A percentile compares a stretch with the other conserved stretches of the same genome.
Evolutionary conservation across 2,113 vertebrate genomes (phyloP).

Genomic region (Peromyscus leucopus): DNA sequence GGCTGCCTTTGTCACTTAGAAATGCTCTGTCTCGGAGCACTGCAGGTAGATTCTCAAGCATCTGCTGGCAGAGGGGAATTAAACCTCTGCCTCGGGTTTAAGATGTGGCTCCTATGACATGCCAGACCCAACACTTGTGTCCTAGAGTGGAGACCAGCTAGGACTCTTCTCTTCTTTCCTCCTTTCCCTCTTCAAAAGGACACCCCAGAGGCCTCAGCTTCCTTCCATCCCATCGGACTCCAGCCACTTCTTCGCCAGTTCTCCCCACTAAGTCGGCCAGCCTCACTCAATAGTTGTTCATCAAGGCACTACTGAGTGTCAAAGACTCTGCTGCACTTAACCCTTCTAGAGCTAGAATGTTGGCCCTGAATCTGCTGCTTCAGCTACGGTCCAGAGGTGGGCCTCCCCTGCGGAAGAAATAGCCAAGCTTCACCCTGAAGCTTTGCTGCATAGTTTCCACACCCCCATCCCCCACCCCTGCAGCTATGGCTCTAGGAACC

Average conservation of each 20-base stretch:
- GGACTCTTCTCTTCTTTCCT: not conserved
- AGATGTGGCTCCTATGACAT: not conserved
- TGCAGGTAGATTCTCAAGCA: not conserved
- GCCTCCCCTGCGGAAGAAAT: not conserved
- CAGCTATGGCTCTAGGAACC: not conserved
- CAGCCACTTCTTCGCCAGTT: not conserved
- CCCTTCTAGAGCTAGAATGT: not conserved
- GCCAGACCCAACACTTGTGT: rapidly evolving
- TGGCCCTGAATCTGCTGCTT: not conserved
- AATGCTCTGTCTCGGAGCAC: not conserved
- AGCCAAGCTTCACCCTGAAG: not conserved
- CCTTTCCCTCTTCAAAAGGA: not conserved
- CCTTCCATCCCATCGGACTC: not conserved
- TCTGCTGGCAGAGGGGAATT: not conserved
- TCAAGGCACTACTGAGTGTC: rapidly evolving
- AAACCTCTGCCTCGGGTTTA: not conserved
- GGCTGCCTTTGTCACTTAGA: not conserved
- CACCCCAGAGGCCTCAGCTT: not conserved
- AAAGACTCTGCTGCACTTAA: no score
- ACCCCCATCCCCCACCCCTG: no score
- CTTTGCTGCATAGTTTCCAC: not conserved
- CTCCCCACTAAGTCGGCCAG: not conserved
- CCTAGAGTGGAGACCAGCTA: rapidly evolving
- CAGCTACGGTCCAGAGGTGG: not conserved
- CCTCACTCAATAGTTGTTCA: not conserved